Base-by-base conservation (phyloP, 1,140 invertebrate genomes). In the Gerris buenoi region DNA sequence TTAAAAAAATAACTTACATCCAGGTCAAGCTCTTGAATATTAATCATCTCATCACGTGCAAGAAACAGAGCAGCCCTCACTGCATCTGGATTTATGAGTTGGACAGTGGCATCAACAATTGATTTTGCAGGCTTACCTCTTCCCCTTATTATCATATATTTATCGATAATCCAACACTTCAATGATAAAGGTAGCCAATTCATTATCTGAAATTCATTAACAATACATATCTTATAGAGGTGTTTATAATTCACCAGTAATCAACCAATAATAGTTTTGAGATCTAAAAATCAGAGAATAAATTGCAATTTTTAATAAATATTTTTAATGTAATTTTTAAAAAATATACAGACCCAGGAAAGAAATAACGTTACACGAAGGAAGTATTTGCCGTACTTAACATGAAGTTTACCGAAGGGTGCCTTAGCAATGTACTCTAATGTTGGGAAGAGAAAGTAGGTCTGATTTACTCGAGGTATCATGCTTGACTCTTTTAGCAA, bases 371-470 rank as follows among this genome's bases (percentile, higher is more conserved):
- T 74, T 0, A 88, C 2, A 67, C 75, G 75, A 27, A 82, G 76
- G 13, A 86, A 74, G 60, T 73, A 68, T 15, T 63, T 66, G 1
- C 70, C 25, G 33, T 70, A n/a, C n/a, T 64, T 59, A 56, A 65
- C 82, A 1, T 85, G 69, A 73, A 83, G 83, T 70, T 78, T 77
- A 29, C 91, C 91, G 74, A 88, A 87, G 10, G 81, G 83, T 25
- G 84, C 87, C 22, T 82, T 77, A 14, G 83, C 82, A 84, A 95
- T 90, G 62, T 84, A 74, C 76, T 93, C 89, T 14, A 95, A 79
- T 0, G 90, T 90, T 2, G 91, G 91, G 78, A 93, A 93, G 0
- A 94, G 72, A 60, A 93, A 76, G 74, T 86, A 91, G 73, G 79
- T 80, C 71, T 65, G 64, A 5, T 74, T 73, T 29, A 86, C 72